A percentile compares a stretch with the other conserved stretches of the same genome.
Evolutionary conservation across 1,140 invertebrate genomes (phyloP).

Genomic region (Drosophila biarmipes): DNA sequence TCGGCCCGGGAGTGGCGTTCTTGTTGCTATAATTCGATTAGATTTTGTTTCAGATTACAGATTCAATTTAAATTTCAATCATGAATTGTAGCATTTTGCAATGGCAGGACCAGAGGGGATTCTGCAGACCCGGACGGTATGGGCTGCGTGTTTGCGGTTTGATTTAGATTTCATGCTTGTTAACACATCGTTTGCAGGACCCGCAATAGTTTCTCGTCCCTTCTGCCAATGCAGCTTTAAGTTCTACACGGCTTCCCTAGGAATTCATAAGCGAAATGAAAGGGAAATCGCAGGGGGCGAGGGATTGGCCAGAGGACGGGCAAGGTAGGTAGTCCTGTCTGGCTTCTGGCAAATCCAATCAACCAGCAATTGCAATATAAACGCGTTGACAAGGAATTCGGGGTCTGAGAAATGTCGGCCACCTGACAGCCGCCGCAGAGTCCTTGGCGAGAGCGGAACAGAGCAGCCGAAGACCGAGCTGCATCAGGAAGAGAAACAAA

Average conservation of each 20-base stretch:
- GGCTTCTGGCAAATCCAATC: constrained; percentile 57
- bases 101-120: constrained; percentile 53
- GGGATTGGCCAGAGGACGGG: too few relatives aligned
- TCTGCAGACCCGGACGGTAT: constrained; percentile 17
- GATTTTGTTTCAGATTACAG: constrained; percentile 70
- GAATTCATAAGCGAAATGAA: constrained; percentile 57
- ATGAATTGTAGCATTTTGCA: constrained; percentile 68
- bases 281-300: constrained; percentile 9
- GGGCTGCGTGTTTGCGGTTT: constrained; percentile 60
- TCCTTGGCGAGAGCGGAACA: constrained; percentile 1
- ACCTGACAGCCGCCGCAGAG: constrained; percentile 29
- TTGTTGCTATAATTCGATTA: constrained; percentile 68
- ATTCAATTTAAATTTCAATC: constrained; percentile 71
- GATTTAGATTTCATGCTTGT: constrained; percentile 67
- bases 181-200: constrained; percentile 62
- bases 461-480: not conserved
- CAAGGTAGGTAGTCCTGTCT: constrained; percentile 16
- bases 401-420: constrained; percentile 19
- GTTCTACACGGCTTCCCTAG: not conserved
- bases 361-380: constrained; percentile 60
- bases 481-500: constrained; percentile 9
- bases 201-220: constrained; percentile 27
- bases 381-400: constrained; percentile 46
- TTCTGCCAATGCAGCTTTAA: constrained; percentile 6
- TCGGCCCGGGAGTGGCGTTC: constrained; percentile 11